phyloP scores from a whole-genome alignment of 2,113 vertebrate species.

The Nycticorax nycticorax region DNA sequence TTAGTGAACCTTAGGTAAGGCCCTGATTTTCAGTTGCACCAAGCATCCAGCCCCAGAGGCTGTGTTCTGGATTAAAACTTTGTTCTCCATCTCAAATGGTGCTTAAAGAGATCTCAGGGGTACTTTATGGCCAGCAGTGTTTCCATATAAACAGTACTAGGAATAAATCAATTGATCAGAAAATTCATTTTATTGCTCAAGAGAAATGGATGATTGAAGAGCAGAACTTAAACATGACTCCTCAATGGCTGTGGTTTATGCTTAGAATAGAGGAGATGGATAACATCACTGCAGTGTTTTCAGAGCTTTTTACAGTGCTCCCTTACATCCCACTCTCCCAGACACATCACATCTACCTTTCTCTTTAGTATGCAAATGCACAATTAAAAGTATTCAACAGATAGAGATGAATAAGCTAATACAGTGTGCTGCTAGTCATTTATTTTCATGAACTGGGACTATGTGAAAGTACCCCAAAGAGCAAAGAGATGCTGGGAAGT shows the following conservation, averaged over 20 bases:
- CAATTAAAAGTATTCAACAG: conserved; percentile 62
- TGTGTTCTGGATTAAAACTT: background rate
- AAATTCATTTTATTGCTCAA: background rate
- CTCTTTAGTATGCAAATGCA: conserved; percentile 39
- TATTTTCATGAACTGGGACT: conserved; percentile 33
- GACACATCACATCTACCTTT: background rate
- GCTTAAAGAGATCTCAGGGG: background rate
- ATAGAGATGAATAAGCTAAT: conserved; percentile 51
- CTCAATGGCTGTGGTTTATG: background rate
- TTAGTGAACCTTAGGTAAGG: background rate
- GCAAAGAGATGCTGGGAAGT: conserved; percentile 46
- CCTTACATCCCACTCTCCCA: background rate
- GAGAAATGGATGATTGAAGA: background rate
- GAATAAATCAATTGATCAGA: background rate
- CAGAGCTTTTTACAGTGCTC: background rate
- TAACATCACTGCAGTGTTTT: background rate
- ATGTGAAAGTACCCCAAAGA: conserved; percentile 45
- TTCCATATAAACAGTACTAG: background rate
- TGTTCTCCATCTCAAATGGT: background rate
- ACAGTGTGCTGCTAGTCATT: conserved; percentile 9
- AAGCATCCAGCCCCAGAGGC: background rate
- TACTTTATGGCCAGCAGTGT: background rate
- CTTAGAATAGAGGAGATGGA: background rate
- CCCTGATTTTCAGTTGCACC: background rate
- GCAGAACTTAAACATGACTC: background rate